Conservation (phyloP, 64 coral and sea anemone species). For the Hydrozoanthus tunicans region DNA sequence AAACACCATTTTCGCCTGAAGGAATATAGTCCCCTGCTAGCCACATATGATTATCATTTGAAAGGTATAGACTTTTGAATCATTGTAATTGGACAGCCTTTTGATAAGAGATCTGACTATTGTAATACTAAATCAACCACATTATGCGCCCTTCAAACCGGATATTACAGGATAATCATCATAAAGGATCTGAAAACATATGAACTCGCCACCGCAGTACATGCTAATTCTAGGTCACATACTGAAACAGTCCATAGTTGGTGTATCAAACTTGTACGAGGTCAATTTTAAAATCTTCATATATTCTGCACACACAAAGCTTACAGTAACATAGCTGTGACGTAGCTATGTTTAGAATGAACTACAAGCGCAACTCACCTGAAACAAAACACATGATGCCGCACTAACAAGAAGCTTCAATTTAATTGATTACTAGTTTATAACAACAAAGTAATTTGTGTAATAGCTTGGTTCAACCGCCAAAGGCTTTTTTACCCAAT, state of each 20-base stretch:
- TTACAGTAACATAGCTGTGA: no score
- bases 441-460: no score
- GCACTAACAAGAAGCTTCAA: no score
- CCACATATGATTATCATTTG: constrained; percentile 33
- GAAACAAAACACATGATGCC: no score
- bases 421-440: no score
- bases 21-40: background rate
- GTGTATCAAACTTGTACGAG: no score
- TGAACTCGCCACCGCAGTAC: constrained; percentile 29
- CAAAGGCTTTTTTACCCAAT: background rate
- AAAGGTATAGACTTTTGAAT: constrained; percentile 9
- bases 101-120: constrained; percentile 23
- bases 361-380: no score
- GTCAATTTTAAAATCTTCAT: no score
- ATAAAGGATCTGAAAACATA: background rate
- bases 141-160: constrained; percentile 20
- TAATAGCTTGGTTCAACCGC: background rate
- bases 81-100: constrained; percentile 22
- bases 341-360: no score
- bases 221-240: constrained; percentile 15
- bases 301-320: no score
- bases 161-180: constrained; percentile 27
- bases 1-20: constrained; percentile 35
- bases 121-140: constrained; percentile 8
- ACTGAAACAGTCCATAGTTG: background rate